Conservation (phyloP, 2,113 vertebrate species). For the Larimichthys crocea region DNA sequence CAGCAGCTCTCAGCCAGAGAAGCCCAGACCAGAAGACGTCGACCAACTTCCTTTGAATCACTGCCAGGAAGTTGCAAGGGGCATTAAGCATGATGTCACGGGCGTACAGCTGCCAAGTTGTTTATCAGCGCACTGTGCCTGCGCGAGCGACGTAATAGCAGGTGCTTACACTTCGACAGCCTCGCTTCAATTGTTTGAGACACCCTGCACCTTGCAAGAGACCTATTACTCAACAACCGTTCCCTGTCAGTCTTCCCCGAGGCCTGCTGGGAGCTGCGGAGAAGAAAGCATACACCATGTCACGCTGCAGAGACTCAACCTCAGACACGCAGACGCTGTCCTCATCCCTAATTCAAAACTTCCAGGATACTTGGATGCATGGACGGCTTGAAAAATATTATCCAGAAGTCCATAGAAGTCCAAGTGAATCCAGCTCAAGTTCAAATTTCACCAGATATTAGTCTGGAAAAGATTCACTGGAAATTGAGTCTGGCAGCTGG, state of each 20-base stretch:
- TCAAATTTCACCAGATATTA: constrained; percentile 31
- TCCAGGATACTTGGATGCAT: background rate
- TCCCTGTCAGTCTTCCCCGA: constrained; percentile 30
- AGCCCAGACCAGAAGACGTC: constrained; percentile 22
- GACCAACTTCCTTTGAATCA: constrained; percentile 37
- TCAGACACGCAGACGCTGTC: background rate
- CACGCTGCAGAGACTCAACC: constrained; percentile 5
- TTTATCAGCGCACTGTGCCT: constrained; percentile 50
- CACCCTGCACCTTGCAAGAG: constrained; percentile 41
- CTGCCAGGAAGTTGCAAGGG: constrained; percentile 51
- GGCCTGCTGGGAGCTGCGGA: constrained; percentile 45
- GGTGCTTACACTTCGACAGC: constrained; percentile 48
- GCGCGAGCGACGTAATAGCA: constrained; percentile 39
- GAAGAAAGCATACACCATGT: constrained; percentile 18
- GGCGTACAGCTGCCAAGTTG: constrained; percentile 59
- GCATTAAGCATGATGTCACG: constrained; percentile 59
- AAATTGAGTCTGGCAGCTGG: constrained; percentile 30
- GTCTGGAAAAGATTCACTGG: constrained; percentile 18
- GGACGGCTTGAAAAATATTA: constrained; percentile 21
- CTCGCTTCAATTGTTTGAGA: constrained; percentile 42
- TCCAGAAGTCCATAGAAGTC: background rate
- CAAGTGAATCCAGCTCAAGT: constrained; percentile 16
- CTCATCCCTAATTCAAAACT: constrained; percentile 7
- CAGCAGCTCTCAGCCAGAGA: constrained; percentile 33
- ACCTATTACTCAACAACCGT: constrained; percentile 42